These are phyloP conservation scores for Mactromeris polynyma DNA, from an alignment of 2,888 invertebrate species.

Conservation along the genomic window DNA sequence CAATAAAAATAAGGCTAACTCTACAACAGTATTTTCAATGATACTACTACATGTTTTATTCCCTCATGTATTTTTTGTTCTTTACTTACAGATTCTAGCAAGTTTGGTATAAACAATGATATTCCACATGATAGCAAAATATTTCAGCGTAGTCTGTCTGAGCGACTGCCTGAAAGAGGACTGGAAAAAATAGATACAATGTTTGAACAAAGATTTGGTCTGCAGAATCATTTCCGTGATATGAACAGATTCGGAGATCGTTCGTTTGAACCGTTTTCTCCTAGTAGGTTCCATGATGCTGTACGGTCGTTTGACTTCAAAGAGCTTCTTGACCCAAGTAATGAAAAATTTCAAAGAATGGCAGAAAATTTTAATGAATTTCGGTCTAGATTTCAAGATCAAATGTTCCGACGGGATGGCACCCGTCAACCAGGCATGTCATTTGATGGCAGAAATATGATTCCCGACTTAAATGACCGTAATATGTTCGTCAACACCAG, in stretches of 20 bases:
- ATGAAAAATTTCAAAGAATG: slow-evolving; percentile 70
- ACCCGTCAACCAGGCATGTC: slow-evolving; percentile 50
- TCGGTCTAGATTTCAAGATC: slow-evolving; percentile 65
- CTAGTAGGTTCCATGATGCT: slow-evolving; percentile 61
- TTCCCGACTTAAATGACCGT: slow-evolving; percentile 60
- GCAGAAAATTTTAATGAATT: slow-evolving; percentile 70
- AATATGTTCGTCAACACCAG: slow-evolving; percentile 57
- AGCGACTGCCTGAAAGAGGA: slow-evolving; percentile 58
- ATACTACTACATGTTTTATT: not conserved
- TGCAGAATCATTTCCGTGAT: slow-evolving; percentile 65
- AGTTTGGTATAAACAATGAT: slow-evolving; percentile 54
- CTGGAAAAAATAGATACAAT: slow-evolving; percentile 58
- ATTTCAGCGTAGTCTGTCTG: slow-evolving; percentile 64
- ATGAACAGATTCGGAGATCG: slow-evolving; percentile 60
- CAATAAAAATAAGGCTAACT: too few relatives aligned
- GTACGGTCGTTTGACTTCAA: slow-evolving; percentile 64
- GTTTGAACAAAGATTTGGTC: slow-evolving; percentile 67
- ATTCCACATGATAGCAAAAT: slow-evolving; percentile 61
- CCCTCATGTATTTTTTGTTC: not conserved
- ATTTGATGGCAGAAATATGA: slow-evolving; percentile 58
- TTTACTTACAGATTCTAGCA: slow-evolving; percentile 52
- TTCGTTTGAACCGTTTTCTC: slow-evolving; percentile 68
- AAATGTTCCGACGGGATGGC: slow-evolving; percentile 59
- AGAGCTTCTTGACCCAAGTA: slow-evolving; percentile 60
- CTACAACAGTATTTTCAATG: not conserved